These are phyloP conservation scores for Oligia fasciuncula DNA, from an alignment of 2,888 invertebrate species.

Conservation along the genomic window DNA sequence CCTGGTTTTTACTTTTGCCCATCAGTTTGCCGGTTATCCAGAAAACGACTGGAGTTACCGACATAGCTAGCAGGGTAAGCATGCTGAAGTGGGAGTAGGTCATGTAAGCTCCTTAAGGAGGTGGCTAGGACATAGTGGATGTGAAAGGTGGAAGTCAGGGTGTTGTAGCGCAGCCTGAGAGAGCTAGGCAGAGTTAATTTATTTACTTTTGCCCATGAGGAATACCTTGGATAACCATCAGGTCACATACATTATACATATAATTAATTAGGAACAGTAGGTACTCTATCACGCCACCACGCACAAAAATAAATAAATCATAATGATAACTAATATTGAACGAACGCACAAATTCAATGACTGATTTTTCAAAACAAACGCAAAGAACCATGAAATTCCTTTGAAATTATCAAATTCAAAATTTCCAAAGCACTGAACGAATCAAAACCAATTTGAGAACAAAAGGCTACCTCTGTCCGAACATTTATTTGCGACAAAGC, in stretches of 20 bases:
- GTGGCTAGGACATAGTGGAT: no score
- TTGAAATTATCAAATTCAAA: conserved; percentile 28
- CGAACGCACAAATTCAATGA: not conserved
- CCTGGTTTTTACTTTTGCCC: not conserved
- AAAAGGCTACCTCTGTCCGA: conserved; percentile 20
- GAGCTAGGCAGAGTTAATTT: not conserved
- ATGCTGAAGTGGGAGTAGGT: no score
- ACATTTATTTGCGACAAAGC: conserved; percentile 24
- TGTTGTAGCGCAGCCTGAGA: no score
- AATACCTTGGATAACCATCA: not conserved
- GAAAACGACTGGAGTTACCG: no score
- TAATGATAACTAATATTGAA: not conserved
- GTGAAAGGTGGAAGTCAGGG: no score
- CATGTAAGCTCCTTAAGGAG: no score
- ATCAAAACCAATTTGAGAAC: conserved; percentile 42
- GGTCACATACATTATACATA: no score
- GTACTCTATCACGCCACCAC: no score
- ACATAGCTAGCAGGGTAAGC: no score
- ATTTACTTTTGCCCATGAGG: not conserved
- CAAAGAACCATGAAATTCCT: not conserved
- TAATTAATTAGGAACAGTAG: no score
- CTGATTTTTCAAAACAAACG: conserved; percentile 4
- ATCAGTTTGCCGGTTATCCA: no score
- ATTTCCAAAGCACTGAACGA: conserved; percentile 22
- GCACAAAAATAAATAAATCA: not conserved